phyloP scores from a whole-genome alignment of 2,113 vertebrate genomes.

The Gavialis gangeticus region DNA sequence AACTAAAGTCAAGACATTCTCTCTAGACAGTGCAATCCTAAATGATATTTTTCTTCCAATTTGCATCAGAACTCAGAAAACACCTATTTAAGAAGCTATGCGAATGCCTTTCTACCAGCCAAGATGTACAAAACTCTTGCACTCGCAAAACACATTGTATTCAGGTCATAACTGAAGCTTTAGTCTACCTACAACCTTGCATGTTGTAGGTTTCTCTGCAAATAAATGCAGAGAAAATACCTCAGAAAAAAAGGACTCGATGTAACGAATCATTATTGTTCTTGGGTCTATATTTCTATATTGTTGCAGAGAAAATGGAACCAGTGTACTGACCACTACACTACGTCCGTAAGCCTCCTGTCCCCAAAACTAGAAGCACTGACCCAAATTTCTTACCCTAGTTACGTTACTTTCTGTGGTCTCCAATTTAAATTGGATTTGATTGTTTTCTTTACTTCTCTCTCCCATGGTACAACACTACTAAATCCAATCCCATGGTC shows the following conservation, averaged over 20 bases:
- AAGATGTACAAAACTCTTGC: neutral
- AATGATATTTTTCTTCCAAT: too few relatives aligned
- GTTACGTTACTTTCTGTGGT: too few relatives aligned
- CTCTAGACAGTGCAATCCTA: neutral
- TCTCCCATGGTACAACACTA: accelerated
- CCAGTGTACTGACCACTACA: accelerated
- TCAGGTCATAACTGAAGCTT: neutral
- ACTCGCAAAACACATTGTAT: neutral
- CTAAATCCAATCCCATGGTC: too few relatives aligned
- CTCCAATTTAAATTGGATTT: accelerated
- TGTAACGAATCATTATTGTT: accelerated
- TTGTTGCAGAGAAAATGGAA: accelerated
- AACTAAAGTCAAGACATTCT: neutral
- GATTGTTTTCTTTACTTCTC: accelerated
- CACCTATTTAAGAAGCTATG: too few relatives aligned
- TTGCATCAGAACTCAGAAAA: too few relatives aligned
- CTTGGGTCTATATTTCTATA: accelerated
- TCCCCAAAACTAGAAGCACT: neutral
- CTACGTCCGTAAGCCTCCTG: neutral
- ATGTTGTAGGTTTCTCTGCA: too few relatives aligned
- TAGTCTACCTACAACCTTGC: neutral
- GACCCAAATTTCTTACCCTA: neutral
- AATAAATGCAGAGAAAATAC: neutral
- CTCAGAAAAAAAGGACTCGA: neutral
- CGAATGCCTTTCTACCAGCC: neutral